A percentile compares a stretch with the other conserved stretches of the same genome.
Evolutionary conservation across 2,113 vertebrate genomes (phyloP).

Genomic region (Camelus dromedarius): DNA sequence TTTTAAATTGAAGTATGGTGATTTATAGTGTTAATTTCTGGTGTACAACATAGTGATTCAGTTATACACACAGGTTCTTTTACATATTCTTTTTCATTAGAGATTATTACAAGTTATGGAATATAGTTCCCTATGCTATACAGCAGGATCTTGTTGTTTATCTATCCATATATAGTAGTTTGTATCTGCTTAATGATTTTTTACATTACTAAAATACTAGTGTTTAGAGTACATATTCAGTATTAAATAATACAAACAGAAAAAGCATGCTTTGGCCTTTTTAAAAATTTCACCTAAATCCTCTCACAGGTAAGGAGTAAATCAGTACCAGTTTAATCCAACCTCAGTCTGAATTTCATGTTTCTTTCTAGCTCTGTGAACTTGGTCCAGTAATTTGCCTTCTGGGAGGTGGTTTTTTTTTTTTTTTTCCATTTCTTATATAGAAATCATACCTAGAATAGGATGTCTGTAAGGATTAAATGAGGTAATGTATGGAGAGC

Average conservation of each 20-base stretch:
- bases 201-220: background rate
- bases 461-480: slow-evolving; percentile 24
- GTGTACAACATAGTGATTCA: no score
- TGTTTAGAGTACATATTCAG: background rate
- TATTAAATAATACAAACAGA: slow-evolving; percentile 29
- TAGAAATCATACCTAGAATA: background rate
- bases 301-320: background rate
- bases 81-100: no score
- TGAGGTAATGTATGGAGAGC: background rate
- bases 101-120: no score
- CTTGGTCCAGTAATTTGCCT: background rate
- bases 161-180: no score
- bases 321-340: background rate
- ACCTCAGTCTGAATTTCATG: background rate
- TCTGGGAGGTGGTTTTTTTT: background rate
- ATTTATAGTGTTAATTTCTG: no score
- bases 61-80: no score
- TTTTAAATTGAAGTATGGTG: background rate
- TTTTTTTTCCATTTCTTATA: background rate
- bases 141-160: no score
- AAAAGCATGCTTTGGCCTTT: background rate
- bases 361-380: background rate
- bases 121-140: no score
- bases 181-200: background rate
- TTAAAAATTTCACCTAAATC: background rate